Evolutionary conservation across 2,888 invertebrate genomes (phyloP).

Genomic region (Linhomoeus sp.): DNA sequence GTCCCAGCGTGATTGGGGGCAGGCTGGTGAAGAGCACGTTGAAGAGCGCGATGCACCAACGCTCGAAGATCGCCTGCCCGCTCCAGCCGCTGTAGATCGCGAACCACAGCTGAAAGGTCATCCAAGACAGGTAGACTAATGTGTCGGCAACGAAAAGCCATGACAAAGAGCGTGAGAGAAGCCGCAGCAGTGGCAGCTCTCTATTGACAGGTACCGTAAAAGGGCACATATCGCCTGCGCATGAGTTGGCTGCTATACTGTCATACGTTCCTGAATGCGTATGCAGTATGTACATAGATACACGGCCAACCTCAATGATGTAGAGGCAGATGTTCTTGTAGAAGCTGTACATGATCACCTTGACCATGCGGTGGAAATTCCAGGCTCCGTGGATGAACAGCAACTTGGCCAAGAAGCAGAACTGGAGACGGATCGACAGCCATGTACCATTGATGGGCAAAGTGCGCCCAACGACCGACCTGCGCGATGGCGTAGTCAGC

Average conservation of each 20-base stretch:
- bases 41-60: slow-evolving; percentile 92
- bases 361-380: slow-evolving; percentile 94
- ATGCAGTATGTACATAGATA: no score
- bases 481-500: slow-evolving; percentile 95
- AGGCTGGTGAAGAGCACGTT: slow-evolving; percentile 88
- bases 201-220: slow-evolving; percentile 65
- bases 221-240: slow-evolving; percentile 37
- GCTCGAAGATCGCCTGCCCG: slow-evolving; percentile 91
- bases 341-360: slow-evolving; percentile 92
- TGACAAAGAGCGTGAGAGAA: no score
- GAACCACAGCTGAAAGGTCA: slow-evolving; percentile 64
- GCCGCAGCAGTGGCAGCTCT: slow-evolving; percentile 88
- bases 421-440: slow-evolving; percentile 45
- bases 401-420: slow-evolving; percentile 69
- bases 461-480: slow-evolving; percentile 34
- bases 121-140: no score
- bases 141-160: no score
- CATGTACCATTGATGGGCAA: no score
- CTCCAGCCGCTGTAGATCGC: slow-evolving; percentile 77
- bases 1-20: slow-evolving; percentile 67
- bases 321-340: slow-evolving; percentile 99
- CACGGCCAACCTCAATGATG: slow-evolving; percentile 83
- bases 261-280: no score
- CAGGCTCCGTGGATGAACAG: slow-evolving; percentile 93
- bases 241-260: no score